Evolutionary conservation across 2,888 invertebrate genomes (phyloP).

Genomic region (Neocrepidodera transversa): DNA sequence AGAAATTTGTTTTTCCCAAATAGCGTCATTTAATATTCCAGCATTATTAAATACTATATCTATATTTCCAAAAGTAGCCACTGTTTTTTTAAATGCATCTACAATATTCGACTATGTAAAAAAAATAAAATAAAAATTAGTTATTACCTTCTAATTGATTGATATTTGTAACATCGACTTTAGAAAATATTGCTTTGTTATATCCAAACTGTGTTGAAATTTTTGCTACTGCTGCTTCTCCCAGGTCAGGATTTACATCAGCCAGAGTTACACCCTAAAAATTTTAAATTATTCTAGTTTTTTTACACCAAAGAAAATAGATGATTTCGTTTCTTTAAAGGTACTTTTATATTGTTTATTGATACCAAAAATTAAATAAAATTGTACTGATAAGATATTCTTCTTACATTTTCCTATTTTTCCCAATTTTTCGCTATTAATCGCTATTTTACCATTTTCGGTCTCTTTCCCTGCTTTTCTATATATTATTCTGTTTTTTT

Average conservation of each 20-base stretch:
- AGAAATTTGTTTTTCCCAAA: constrained; percentile 42
- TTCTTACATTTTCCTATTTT: too few species aligned
- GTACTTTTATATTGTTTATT: too few species aligned
- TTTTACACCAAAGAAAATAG: too few species aligned
- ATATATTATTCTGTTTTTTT: too few species aligned
- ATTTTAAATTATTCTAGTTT: too few species aligned
- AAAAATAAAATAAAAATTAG: too few species aligned
- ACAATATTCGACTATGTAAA: not conserved
- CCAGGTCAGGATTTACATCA: constrained; percentile 37
- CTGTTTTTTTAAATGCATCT: constrained; percentile 43
- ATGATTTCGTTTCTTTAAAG: too few species aligned
- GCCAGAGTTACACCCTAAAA: constrained; percentile 44
- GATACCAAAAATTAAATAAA: not conserved
- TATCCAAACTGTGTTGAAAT: constrained; percentile 41
- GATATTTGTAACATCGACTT: constrained; percentile 42
- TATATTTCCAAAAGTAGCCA: constrained; percentile 38
- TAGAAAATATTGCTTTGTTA: constrained; percentile 41
- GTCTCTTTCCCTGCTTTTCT: too few species aligned
- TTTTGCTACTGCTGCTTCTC: constrained; percentile 33
- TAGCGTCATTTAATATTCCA: constrained; percentile 41
- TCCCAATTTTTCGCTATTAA: too few species aligned
- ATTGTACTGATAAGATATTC: not conserved
- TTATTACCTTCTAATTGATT: constrained; percentile 41
- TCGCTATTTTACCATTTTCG: too few species aligned
- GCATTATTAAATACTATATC: constrained; percentile 46